Evolutionary conservation across 2,113 vertebrate species (phyloP).

Genomic region (Oryzias celebensis): DNA sequence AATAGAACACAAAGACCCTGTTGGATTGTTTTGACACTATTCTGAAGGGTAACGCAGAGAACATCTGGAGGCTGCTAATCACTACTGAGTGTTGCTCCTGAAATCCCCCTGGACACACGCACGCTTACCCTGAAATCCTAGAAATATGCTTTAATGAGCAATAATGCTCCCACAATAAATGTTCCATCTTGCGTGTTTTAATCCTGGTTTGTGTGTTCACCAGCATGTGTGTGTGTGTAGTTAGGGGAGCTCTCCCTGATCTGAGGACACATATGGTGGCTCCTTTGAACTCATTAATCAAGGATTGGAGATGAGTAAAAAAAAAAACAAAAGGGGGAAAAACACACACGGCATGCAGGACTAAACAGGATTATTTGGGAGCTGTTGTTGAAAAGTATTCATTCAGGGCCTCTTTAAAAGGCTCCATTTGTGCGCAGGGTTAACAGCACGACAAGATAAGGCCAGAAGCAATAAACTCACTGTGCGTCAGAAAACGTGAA

Average conservation of each 20-base stretch:
- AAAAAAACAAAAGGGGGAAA: background rate
- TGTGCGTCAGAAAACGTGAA: slow-evolving; percentile 16
- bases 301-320: slow-evolving; percentile 36
- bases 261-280: slow-evolving; percentile 60
- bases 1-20: slow-evolving; percentile 9
- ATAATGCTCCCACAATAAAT: slow-evolving; percentile 59
- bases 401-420: slow-evolving; percentile 43
- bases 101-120: slow-evolving; percentile 48
- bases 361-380: slow-evolving; percentile 57
- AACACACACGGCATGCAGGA: slow-evolving; percentile 35
- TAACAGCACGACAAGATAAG: slow-evolving; percentile 14
- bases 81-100: slow-evolving; percentile 18
- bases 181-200: slow-evolving; percentile 62
- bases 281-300: slow-evolving; percentile 69
- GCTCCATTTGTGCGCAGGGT: slow-evolving; percentile 25
- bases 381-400: slow-evolving; percentile 59
- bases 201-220: slow-evolving; percentile 51
- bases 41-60: slow-evolving; percentile 36
- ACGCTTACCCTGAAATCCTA: slow-evolving; percentile 47
- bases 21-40: slow-evolving; percentile 37
- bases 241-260: background rate
- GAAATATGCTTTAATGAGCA: slow-evolving; percentile 66
- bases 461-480: slow-evolving; percentile 47
- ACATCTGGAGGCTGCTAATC: slow-evolving; percentile 67
- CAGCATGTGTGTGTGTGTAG: slow-evolving; percentile 5